These are phyloP conservation scores for Portevinia maculata DNA, from an alignment of 2,888 invertebrate species.

Conservation along the genomic window DNA sequence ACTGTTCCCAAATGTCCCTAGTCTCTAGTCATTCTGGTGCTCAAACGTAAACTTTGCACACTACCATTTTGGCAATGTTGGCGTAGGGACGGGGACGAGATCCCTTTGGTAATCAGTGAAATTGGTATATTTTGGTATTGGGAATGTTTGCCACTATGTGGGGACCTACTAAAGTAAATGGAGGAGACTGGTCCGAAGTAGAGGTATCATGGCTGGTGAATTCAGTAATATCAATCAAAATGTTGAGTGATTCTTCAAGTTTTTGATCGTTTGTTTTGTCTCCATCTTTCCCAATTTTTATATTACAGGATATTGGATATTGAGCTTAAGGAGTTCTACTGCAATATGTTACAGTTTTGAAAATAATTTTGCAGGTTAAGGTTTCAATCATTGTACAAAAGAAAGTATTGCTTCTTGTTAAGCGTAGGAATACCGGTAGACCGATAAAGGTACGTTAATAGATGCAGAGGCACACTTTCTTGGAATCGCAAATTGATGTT, in stretches of 20 bases:
- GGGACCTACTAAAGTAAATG: conserved; percentile 17
- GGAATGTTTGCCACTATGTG: conserved; percentile 20
- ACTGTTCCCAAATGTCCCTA: conserved; percentile 30
- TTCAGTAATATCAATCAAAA: conserved; percentile 46
- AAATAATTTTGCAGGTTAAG: too few relatives aligned
- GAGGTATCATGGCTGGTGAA: background rate
- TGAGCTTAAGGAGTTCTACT: too few relatives aligned
- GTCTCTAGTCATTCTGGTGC: conserved; percentile 29
- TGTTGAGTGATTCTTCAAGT: too few relatives aligned
- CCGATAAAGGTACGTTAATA: too few relatives aligned
- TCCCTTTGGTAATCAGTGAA: conserved; percentile 53
- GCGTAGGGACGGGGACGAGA: conserved; percentile 3
- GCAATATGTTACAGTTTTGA: too few relatives aligned
- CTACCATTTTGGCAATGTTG: conserved; percentile 39
- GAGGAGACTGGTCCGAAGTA: background rate
- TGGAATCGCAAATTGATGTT: too few relatives aligned
- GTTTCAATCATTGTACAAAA: too few relatives aligned
- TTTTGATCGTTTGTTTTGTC: background rate
- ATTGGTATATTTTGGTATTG: conserved; percentile 45
- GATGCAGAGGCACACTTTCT: too few relatives aligned
- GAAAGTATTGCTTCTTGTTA: too few relatives aligned
- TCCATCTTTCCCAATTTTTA: background rate
- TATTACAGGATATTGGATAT: too few relatives aligned
- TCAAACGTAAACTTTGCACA: conserved; percentile 37
- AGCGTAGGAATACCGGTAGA: too few relatives aligned